A percentile compares a stretch with the other conserved stretches of the same genome.
Conservation (phyloP, 1,140 invertebrate species). For the Rhyzopertha dominica region DNA sequence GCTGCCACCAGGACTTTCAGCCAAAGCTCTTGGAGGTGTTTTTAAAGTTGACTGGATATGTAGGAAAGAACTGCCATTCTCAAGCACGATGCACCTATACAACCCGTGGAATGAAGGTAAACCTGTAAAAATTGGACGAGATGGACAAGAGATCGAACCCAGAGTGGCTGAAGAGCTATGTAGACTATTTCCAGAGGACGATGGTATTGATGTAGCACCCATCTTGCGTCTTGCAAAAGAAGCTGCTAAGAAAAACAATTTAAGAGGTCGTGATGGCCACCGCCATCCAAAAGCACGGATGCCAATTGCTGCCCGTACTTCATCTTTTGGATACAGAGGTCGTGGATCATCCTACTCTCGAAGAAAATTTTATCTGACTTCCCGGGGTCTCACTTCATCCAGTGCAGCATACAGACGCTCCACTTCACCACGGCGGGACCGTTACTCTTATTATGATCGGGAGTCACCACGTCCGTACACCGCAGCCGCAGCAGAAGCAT, state of each 20-base stretch:
- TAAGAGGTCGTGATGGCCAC: conserved; percentile 51
- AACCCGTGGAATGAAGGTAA: conserved; percentile 99
- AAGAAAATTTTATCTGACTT: conserved; percentile 49
- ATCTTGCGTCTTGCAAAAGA: conserved; percentile 87
- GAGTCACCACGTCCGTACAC: conserved; percentile 44
- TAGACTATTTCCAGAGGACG: conserved; percentile 89
- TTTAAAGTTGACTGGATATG: conserved; percentile 97
- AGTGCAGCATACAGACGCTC: conserved; percentile 53
- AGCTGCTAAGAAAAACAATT: conserved; percentile 60
- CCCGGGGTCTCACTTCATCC: conserved; percentile 46
- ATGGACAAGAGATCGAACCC: conserved; percentile 97
- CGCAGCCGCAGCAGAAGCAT: conserved; percentile 67
- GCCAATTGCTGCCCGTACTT: conserved; percentile 43
- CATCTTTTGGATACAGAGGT: conserved; percentile 45
- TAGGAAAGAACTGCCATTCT: conserved; percentile 89
- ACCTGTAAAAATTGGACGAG: conserved; percentile 96
- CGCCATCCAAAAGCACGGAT: conserved; percentile 48
- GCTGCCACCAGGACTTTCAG: conserved; percentile 87
- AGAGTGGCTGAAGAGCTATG: conserved; percentile 92
- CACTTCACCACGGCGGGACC: conserved; percentile 49
- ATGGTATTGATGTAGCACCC: conserved; percentile 85
- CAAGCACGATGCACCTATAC: conserved; percentile 86
- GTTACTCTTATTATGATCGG: conserved; percentile 40
- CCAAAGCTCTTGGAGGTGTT: conserved; percentile 89
- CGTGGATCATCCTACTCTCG: conserved; percentile 46